A percentile compares a stretch with the other conserved stretches of the same genome.
phyloP scores from a whole-genome alignment of 2,797 vertebrate species.

The Phoebastria nigripes region DNA sequence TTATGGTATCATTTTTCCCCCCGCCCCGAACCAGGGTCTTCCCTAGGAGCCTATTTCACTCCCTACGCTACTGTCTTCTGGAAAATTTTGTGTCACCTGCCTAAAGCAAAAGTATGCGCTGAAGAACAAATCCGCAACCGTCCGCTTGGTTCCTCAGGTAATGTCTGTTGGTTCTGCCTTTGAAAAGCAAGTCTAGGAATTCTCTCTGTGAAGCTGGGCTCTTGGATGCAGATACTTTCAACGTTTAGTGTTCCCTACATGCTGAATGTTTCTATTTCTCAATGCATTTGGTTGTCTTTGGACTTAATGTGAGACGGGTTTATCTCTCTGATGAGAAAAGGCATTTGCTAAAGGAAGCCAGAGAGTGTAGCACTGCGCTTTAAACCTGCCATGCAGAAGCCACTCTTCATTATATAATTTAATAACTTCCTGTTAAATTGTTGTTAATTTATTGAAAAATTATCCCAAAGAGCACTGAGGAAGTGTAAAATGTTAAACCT shows the following conservation, averaged over 20 bases:
- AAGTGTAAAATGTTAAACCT: conserved; percentile 36
- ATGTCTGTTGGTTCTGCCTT: neutral
- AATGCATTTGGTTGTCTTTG: neutral
- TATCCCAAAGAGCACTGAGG: neutral
- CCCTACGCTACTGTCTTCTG: neutral
- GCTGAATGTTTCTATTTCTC: neutral
- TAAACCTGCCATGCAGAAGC: neutral
- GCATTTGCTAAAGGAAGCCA: neutral
- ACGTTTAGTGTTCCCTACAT: neutral
- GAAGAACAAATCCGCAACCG: neutral
- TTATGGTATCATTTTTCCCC: neutral
- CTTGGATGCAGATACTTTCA: neutral
- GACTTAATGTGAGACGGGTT: neutral
- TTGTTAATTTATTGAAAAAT: neutral
- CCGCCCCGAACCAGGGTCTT: neutral
- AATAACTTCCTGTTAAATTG: neutral
- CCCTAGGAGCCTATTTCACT: neutral
- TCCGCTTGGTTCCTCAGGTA: neutral
- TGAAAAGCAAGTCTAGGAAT: neutral
- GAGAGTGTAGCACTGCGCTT: neutral
- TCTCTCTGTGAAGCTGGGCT: neutral
- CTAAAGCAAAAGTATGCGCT: neutral
- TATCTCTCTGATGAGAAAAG: neutral
- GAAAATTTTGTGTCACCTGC: neutral
- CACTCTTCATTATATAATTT: neutral